Evolutionary conservation across 2,888 invertebrate genomes (phyloP).

Genomic region (Trileptium ribeirensis): DNA sequence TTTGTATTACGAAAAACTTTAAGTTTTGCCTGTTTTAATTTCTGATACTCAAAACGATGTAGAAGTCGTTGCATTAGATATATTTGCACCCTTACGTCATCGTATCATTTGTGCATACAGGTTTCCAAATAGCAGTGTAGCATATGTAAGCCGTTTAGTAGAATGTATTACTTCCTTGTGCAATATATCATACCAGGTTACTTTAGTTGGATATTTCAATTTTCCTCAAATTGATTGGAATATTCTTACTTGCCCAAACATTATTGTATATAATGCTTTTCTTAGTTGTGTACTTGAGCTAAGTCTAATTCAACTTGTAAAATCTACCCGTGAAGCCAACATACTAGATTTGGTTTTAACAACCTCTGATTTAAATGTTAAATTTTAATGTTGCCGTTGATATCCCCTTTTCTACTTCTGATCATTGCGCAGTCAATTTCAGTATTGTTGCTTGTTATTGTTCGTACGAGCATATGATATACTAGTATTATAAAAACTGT

Average conservation of each 20-base stretch:
- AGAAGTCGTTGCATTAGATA: background rate
- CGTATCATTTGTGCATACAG: background rate
- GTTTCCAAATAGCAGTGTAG: background rate
- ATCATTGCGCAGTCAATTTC: conserved; percentile 9
- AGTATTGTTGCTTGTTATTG: background rate
- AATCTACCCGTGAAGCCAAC: background rate
- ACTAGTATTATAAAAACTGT: background rate
- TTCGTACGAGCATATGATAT: background rate
- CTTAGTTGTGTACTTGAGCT: background rate
- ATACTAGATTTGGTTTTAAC: background rate
- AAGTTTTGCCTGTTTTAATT: too few relatives aligned
- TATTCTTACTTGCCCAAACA: background rate
- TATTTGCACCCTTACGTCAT: background rate
- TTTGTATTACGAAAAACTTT: too few relatives aligned
- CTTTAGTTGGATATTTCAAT: background rate
- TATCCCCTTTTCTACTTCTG: background rate
- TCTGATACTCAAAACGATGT: background rate
- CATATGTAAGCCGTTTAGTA: background rate
- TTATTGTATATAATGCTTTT: background rate
- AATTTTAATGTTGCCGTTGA: background rate
- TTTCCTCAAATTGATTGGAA: conserved; percentile 7
- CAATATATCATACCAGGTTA: background rate
- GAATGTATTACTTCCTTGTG: background rate
- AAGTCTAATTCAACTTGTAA: background rate
- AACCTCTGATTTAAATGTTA: background rate